Conservation (phyloP, 2,888 invertebrate species). For the Steinernema hermaphroditum region DNA sequence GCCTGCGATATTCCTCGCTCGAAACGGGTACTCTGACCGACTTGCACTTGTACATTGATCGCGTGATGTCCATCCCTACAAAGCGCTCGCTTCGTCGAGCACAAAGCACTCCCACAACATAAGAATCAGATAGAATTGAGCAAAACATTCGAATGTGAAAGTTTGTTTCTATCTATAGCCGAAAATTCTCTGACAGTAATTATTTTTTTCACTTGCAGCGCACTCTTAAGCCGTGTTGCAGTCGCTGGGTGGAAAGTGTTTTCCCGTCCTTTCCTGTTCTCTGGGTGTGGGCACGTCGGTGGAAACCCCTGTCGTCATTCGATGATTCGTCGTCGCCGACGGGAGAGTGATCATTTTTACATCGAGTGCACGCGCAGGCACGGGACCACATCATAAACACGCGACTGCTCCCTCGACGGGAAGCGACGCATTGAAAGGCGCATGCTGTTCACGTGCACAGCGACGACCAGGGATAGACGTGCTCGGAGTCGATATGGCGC, state of each 20-base stretch:
- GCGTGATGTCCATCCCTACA: neutral
- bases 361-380: slow-evolving; percentile 29
- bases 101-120: no score
- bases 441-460: neutral
- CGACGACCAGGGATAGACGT: neutral
- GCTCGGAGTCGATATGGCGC: slow-evolving; percentile 21
- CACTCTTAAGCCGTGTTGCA: neutral
- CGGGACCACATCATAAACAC: slow-evolving; percentile 31
- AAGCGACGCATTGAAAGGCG: neutral
- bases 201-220: no score
- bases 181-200: no score
- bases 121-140: no score
- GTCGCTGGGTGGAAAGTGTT: neutral
- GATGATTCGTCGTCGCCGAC: slow-evolving; percentile 24
- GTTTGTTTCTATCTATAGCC: no score
- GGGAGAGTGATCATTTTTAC: slow-evolving; percentile 18
- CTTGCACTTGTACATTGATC: neutral
- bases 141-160: neutral
- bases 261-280: neutral
- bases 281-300: neutral
- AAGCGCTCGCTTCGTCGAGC: neutral
- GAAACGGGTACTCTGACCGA: slow-evolving; percentile 10
- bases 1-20: neutral
- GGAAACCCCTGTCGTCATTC: slow-evolving; percentile 29
- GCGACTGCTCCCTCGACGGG: slow-evolving; percentile 15